These are phyloP conservation scores for Leptodactylus fallax DNA, from an alignment of 2,797 vertebrate genomes.

Conservation along the genomic window DNA sequence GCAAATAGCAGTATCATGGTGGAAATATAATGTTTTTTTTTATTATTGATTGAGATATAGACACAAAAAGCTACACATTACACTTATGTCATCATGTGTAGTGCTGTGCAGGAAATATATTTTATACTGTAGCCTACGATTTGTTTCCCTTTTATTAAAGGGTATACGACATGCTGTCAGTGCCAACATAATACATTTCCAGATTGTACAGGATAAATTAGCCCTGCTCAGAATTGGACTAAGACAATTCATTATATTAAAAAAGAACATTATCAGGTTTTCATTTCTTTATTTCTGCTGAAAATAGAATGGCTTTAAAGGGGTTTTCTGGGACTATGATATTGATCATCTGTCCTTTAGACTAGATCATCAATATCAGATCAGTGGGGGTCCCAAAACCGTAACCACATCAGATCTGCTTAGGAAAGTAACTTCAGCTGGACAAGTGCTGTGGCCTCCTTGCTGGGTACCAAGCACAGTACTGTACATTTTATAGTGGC, in stretches of 20 bases:
- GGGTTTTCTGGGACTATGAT: background rate
- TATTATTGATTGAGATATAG: conserved; percentile 18
- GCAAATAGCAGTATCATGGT: background rate
- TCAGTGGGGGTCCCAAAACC: too few species aligned
- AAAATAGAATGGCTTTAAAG: background rate
- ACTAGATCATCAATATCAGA: too few species aligned
- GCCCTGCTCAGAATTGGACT: background rate
- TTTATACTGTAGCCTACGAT: background rate
- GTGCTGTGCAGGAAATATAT: too few species aligned
- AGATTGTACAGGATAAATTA: background rate
- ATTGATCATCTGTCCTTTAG: too few species aligned
- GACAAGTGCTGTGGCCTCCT: too few species aligned
- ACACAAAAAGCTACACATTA: background rate
- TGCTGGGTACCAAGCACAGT: too few species aligned
- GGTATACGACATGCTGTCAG: too few species aligned
- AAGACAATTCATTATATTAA: background rate
- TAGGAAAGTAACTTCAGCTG: too few species aligned
- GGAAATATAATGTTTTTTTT: background rate
- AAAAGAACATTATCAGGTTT: background rate
- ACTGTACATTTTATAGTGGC: too few species aligned
- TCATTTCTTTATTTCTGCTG: background rate
- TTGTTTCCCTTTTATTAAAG: background rate
- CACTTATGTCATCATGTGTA: background rate
- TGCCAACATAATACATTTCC: background rate
- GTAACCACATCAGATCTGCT: too few species aligned